Percentiles rank a stretch among this genome's conserved stretches.
These are phyloP conservation scores for Eleutherodactylus coqui DNA, from an alignment of 2,797 vertebrate genomes.

Conservation along the genomic window DNA sequence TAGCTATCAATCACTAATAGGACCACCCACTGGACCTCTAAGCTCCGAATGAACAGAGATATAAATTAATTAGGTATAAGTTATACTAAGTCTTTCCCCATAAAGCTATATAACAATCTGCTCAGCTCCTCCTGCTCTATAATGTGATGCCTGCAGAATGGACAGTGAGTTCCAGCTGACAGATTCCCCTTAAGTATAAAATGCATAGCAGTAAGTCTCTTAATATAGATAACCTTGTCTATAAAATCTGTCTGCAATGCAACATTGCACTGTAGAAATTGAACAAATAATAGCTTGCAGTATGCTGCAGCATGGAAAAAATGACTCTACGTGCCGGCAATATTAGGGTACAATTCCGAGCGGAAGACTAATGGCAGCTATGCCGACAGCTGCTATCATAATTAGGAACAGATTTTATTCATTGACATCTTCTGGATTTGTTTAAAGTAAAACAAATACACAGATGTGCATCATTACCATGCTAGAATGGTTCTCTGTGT, in stretches of 20 bases:
- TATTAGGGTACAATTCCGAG: conserved; percentile 74
- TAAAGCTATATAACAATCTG: too few species aligned
- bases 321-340: neutral
- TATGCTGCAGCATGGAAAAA: neutral
- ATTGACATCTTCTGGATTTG: conserved; percentile 79
- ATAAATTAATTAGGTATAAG: too few species aligned
- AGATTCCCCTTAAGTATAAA: too few species aligned
- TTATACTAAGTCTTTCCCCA: too few species aligned
- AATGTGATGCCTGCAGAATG: too few species aligned
- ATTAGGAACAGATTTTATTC: conserved; percentile 84
- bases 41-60: too few species aligned
- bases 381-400: conserved; percentile 80
- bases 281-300: neutral
- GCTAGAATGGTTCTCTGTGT: conserved; percentile 68
- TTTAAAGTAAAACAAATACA: conserved; percentile 80
- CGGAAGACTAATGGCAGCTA: conserved; percentile 74
- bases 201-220: too few species aligned
- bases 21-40: too few species aligned
- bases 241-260: neutral
- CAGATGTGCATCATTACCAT: conserved; percentile 79
- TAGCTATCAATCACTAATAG: too few species aligned
- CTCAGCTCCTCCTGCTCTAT: too few species aligned
- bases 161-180: too few species aligned
- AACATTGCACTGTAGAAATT: neutral
- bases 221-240: neutral